Evolutionary conservation across 2,797 vertebrate genomes (phyloP).

Genomic region (Coregonus sp.): DNA sequence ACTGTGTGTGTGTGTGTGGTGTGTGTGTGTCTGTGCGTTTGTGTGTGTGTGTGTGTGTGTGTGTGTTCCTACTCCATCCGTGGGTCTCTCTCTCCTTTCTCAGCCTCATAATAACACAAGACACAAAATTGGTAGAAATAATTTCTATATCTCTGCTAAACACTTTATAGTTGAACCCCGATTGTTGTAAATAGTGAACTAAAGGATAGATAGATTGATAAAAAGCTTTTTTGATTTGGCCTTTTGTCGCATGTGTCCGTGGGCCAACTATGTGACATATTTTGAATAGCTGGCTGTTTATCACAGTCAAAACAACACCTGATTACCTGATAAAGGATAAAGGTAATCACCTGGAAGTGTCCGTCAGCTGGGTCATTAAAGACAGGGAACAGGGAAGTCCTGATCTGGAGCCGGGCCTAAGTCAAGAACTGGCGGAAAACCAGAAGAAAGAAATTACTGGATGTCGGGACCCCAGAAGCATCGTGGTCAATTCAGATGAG

Average conservation of each 20-base stretch:
- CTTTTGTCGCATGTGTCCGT: not conserved
- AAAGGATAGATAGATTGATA: not conserved
- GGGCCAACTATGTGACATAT: slow-evolving; percentile 9
- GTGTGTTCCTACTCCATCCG: slow-evolving; percentile 10
- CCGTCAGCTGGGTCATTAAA: slow-evolving; percentile 62
- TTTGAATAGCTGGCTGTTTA: slow-evolving; percentile 37
- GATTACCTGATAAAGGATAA: slow-evolving; percentile 35
- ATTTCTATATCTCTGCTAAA: not conserved
- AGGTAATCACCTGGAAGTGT: slow-evolving; percentile 72
- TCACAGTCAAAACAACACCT: slow-evolving; percentile 60
- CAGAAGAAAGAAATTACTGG: not conserved
- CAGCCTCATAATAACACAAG: not conserved
- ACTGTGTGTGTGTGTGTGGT: too few relatives aligned
- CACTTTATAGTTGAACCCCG: not conserved
- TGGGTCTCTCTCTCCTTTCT: not conserved
- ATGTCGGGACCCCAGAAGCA: slow-evolving; percentile 3
- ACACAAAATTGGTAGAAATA: not conserved
- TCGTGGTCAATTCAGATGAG: not conserved
- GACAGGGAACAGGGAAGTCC: slow-evolving; percentile 47
- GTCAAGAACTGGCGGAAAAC: slow-evolving; percentile 22
- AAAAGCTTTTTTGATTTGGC: not conserved
- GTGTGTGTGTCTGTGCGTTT: too few relatives aligned
- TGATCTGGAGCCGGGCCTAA: slow-evolving; percentile 22
- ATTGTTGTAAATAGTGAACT: not conserved
- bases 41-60: not conserved